Evolutionary conservation across 2,113 vertebrate genomes (phyloP).

Genomic region (Mus pahari): DNA sequence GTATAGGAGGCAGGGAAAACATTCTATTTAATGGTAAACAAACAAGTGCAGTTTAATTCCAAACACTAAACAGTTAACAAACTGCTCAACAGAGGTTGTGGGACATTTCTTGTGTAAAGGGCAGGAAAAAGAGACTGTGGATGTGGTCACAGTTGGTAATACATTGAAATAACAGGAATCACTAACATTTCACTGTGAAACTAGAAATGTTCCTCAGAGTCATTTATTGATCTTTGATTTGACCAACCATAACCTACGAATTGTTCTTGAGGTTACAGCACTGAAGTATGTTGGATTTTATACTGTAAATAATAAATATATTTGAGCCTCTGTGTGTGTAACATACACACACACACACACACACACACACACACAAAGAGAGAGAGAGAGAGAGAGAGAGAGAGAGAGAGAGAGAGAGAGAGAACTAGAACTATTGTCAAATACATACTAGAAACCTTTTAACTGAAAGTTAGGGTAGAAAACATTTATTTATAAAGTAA

Average conservation of each 20-base stretch:
- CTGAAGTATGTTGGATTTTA: constrained; percentile 19
- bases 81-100: not conserved
- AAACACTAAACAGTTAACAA: constrained; percentile 20
- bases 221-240: constrained; percentile 37
- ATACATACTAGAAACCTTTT: not conserved
- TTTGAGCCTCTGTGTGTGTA: not conserved
- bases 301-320: constrained; percentile 25
- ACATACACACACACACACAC: not conserved
- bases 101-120: constrained; percentile 41
- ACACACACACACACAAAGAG: not conserved
- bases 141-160: not conserved
- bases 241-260: constrained; percentile 32
- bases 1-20: not conserved
- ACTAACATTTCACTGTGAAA: not conserved
- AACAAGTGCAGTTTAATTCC: constrained; percentile 59
- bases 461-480: not conserved
- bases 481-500: not conserved
- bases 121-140: constrained; percentile 25
- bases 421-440: not conserved
- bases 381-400: not conserved
- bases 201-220: not conserved
- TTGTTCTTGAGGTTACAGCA: constrained; percentile 9
- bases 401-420: not conserved
- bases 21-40: constrained; percentile 56
- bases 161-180: constrained; percentile 9